These are phyloP conservation scores for Ia io DNA, from an alignment of 2,113 vertebrate species.

Conservation along the genomic window DNA sequence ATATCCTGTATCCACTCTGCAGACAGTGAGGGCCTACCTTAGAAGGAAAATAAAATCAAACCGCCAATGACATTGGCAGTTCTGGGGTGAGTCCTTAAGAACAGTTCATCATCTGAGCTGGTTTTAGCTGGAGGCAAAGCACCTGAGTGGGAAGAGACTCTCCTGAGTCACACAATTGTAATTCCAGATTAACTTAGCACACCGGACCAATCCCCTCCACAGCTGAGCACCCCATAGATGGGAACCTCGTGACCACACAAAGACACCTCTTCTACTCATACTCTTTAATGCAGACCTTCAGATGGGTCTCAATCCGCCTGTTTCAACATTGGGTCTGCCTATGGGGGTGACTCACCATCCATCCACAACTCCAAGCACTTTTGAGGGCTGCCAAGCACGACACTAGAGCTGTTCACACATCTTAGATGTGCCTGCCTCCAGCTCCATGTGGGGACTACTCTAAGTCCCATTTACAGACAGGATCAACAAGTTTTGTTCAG, in stretches of 20 bases:
- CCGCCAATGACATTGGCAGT: not conserved
- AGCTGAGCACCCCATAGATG: not conserved
- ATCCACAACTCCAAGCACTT: not conserved
- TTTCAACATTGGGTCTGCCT: not conserved
- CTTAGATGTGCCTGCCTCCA: not conserved
- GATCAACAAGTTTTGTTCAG: not conserved
- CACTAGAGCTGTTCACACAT: rapidly evolving
- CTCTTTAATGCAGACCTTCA: not conserved
- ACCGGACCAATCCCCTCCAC: no score
- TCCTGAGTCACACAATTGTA: not conserved
- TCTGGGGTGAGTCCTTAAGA: not conserved
- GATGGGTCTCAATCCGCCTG: not conserved
- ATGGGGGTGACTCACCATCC: not conserved
- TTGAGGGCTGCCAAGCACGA: not conserved
- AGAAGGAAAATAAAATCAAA: not conserved
- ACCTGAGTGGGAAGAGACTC: not conserved
- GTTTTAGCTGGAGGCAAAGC: not conserved
- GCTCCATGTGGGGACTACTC: not conserved
- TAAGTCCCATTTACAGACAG: not conserved
- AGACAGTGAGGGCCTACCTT: not conserved
- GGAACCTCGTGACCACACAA: not conserved
- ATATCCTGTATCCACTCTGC: not conserved
- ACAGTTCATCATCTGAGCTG: not conserved
- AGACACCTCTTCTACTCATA: not conserved
- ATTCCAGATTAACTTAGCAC: not conserved